Conservation (phyloP, 2,797 vertebrate genomes). For the Clarias laeviceps region DNA sequence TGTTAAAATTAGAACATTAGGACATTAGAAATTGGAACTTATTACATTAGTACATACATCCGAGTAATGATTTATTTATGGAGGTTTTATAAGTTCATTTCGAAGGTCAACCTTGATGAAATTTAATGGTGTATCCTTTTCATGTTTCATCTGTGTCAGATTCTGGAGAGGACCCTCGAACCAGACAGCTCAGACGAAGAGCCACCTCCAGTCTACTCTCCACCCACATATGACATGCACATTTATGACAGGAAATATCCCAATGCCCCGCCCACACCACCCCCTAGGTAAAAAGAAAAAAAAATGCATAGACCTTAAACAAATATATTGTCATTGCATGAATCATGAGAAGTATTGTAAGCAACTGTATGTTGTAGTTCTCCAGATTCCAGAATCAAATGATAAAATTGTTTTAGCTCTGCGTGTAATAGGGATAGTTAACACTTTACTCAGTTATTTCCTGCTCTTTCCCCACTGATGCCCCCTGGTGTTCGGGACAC, state of each 20-base stretch:
- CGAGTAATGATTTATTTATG: neutral
- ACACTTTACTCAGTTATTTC: neutral
- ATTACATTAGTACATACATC: neutral
- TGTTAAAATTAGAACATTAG: neutral
- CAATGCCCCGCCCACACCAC: slow-evolving; percentile 79
- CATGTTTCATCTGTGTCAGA: slow-evolving; percentile 71
- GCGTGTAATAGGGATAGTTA: neutral
- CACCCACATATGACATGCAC: slow-evolving; percentile 89
- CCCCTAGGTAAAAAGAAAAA: slow-evolving; percentile 79
- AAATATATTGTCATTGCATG: neutral
- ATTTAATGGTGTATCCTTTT: neutral
- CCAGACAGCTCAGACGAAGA: slow-evolving; percentile 97
- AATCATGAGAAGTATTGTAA: too few relatives aligned
- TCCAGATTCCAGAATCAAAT: neutral
- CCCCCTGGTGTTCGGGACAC: slow-evolving; percentile 41
- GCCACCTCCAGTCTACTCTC: slow-evolving; percentile 93
- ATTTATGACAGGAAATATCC: slow-evolving; percentile 82
- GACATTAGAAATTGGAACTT: neutral
- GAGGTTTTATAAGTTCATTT: neutral
- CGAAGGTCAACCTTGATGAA: neutral
- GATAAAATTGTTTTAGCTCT: neutral
- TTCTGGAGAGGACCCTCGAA: slow-evolving; percentile 92
- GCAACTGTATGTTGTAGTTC: neutral
- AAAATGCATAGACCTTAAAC: slow-evolving; percentile 37
- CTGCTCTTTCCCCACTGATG: slow-evolving; percentile 7